Conservation (phyloP, 2,888 invertebrate species). For the Sarcophaga variegata region DNA sequence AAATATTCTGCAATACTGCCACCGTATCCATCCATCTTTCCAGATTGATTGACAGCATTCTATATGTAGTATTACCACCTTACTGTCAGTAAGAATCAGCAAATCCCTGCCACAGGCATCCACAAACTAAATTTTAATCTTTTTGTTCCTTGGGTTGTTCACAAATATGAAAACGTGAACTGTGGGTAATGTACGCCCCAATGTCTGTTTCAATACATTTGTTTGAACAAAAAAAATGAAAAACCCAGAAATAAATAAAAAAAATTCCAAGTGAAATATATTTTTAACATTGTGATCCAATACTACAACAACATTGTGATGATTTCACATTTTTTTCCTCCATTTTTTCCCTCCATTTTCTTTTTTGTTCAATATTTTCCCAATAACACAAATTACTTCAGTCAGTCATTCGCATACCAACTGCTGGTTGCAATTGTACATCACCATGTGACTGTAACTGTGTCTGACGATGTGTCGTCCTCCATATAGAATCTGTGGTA, state of each 20-base stretch:
- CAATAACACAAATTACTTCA: constrained; percentile 45
- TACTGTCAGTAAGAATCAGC: no score
- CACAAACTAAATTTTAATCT: no score
- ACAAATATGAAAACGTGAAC: no score
- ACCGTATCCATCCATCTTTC: no score
- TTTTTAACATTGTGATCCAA: constrained; percentile 8
- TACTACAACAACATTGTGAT: constrained; percentile 19
- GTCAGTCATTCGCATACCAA: constrained; percentile 31
- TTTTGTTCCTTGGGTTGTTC: no score
- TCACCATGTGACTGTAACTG: background rate
- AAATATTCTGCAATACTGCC: no score
- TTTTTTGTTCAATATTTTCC: background rate
- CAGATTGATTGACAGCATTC: no score
- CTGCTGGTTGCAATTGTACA: background rate
- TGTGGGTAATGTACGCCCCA: background rate
- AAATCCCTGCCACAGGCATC: no score
- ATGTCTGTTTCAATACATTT: background rate
- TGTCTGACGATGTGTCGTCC: background rate
- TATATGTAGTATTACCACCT: no score
- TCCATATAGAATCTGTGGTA: background rate
- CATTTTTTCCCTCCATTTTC: no score
- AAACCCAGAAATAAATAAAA: background rate
- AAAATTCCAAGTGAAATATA: background rate
- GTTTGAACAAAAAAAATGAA: background rate
- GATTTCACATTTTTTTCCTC: constrained; percentile 36